Percentiles rank a stretch among this genome's conserved stretches.
These are phyloP conservation scores for Oxyruncus cristatus DNA, from an alignment of 2,113 vertebrate species.

Conservation along the genomic window DNA sequence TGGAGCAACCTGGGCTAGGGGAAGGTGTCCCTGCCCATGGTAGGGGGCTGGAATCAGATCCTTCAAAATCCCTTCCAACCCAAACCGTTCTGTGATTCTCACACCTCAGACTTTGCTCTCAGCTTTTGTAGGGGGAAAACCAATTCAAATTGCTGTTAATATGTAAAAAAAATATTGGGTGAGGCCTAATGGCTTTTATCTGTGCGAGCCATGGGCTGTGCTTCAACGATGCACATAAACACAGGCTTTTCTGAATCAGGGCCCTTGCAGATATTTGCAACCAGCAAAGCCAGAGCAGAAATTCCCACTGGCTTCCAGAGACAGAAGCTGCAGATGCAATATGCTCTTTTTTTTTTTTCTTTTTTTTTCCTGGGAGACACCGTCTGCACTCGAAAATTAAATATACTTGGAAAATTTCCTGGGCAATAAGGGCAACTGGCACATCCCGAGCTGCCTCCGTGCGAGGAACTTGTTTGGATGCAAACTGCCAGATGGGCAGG, in stretches of 20 bases:
- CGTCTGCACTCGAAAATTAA: not conserved
- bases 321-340: not conserved
- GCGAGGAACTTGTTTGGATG: not conserved
- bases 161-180: not conserved
- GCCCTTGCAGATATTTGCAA: not conserved
- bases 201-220: not conserved
- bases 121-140: not conserved
- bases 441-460: not conserved
- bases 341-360: not conserved
- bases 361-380: not conserved
- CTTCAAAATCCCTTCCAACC: not conserved
- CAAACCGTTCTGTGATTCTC: not conserved
- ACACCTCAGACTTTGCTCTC: not conserved
- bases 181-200: not conserved
- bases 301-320: not conserved
- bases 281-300: not conserved
- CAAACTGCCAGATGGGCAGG: not conserved
- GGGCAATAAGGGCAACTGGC: not conserved
- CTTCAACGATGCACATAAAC: not conserved
- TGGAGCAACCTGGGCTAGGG: fast-evolving
- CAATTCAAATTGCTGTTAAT: not conserved
- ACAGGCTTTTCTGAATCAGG: not conserved
- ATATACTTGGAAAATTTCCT: not conserved
- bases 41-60: not conserved
- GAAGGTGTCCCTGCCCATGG: not conserved